These are phyloP conservation scores for Pemphigus obesinymphae DNA, from an alignment of 1,140 invertebrate species.

Conservation along the genomic window DNA sequence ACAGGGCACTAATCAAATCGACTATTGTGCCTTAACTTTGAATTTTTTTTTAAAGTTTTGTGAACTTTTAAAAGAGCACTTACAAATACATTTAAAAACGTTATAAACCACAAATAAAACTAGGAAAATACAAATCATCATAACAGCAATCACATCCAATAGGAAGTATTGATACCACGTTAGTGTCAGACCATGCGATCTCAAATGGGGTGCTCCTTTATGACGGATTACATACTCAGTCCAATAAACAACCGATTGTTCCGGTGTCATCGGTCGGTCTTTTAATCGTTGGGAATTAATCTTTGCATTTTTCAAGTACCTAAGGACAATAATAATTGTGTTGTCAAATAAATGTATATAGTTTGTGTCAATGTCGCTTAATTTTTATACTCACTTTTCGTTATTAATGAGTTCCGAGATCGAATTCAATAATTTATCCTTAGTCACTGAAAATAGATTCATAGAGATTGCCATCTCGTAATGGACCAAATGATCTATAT, in stretches of 20 bases:
- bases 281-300: no score
- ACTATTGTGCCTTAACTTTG: neutral
- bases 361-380: no score
- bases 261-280: no score
- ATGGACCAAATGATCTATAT: slow-evolving; percentile 47
- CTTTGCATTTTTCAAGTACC: slow-evolving; percentile 40
- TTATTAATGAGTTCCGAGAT: neutral
- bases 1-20: no score
- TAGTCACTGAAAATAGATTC: slow-evolving; percentile 49
- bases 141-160: slow-evolving; percentile 51
- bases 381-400: neutral
- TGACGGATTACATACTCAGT: no score
- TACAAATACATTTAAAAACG: neutral
- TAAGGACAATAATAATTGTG: no score
- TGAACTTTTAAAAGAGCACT: neutral
- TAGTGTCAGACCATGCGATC: no score
- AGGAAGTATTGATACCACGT: no score
- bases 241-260: no score
- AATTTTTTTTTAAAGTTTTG: no score
- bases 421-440: slow-evolving; percentile 41
- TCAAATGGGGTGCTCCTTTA: no score
- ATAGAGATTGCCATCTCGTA: slow-evolving; percentile 49
- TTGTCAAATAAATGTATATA: no score
- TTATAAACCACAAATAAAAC: neutral
- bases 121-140: neutral